Conservation (phyloP, 35 echinoderm and acorn worm genomes). For the Diadema setosum region DNA sequence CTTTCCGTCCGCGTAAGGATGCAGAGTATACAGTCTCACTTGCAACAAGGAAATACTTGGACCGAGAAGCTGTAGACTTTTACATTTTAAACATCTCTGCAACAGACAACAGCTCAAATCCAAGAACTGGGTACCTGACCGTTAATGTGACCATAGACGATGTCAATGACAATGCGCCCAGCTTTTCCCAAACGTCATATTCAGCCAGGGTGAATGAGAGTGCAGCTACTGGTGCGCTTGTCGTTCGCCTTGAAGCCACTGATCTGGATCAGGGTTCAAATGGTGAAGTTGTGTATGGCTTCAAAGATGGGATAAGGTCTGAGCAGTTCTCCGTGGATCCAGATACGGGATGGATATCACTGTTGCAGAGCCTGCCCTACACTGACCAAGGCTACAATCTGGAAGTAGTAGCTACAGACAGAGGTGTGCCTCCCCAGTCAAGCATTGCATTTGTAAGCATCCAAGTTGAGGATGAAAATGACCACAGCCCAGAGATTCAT, state of each 20-base stretch:
- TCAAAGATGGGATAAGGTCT: constrained; percentile 30
- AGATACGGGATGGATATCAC: constrained; percentile 53
- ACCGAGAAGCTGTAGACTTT: constrained; percentile 64
- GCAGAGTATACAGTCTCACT: constrained; percentile 33
- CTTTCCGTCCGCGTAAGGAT: constrained; percentile 48
- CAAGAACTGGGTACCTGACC: constrained; percentile 40
- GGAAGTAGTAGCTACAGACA: constrained; percentile 70
- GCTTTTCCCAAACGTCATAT: constrained; percentile 69
- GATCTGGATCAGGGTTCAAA: constrained; percentile 74
- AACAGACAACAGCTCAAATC: constrained; percentile 65
- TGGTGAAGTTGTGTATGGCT: constrained; percentile 74
- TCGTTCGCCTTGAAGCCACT: constrained; percentile 76
- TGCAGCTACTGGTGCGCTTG: constrained; percentile 28
- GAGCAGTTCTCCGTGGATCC: constrained; percentile 70
- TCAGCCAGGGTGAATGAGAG: constrained; percentile 80
- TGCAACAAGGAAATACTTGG: constrained; percentile 30
- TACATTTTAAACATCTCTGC: constrained; percentile 88
- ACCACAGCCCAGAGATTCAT: constrained; percentile 74
- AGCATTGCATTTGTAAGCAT: constrained; percentile 72
- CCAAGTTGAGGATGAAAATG: constrained; percentile 77
- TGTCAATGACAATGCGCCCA: constrained; percentile 86
- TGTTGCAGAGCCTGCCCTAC: constrained; percentile 45
- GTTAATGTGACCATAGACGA: constrained; percentile 74
- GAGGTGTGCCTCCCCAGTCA: constrained; percentile 41
- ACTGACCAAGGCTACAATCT: constrained; percentile 37